These are phyloP conservation scores for Anthophora plumipes DNA, from an alignment of 2,888 invertebrate species.

Conservation along the genomic window DNA sequence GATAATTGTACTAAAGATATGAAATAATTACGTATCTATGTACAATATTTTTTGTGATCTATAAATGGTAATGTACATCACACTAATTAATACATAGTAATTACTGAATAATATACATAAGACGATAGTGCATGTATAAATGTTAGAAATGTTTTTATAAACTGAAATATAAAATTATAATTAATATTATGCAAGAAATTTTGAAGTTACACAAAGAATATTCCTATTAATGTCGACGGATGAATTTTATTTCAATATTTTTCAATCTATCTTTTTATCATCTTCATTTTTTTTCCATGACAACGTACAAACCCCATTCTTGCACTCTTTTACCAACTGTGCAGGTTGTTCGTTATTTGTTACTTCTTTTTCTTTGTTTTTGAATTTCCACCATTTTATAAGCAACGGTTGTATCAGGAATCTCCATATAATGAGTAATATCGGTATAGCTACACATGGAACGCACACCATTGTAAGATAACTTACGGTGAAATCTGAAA, in stretches of 20 bases:
- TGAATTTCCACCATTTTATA: constrained; percentile 93
- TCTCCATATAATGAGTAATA: constrained; percentile 93
- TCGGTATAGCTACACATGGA: constrained; percentile 94
- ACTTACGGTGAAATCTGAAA: constrained; percentile 42
- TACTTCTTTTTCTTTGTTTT: constrained; percentile 87
- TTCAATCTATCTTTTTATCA: constrained; percentile 54
- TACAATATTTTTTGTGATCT: constrained; percentile 11
- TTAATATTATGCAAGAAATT: constrained; percentile 3
- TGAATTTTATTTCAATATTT: constrained; percentile 1
- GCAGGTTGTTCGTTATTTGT: constrained; percentile 72
- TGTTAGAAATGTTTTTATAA: not conserved
- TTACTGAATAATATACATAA: constrained; percentile 4
- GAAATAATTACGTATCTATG: not conserved
- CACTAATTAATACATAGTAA: not conserved
- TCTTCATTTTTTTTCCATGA: constrained; percentile 75
- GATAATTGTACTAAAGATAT: no score
- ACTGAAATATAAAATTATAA: not conserved
- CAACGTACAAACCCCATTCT: constrained; percentile 80
- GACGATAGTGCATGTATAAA: not conserved
- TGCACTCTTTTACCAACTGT: constrained; percentile 80
- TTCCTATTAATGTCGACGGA: not conserved
- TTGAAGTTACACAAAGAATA: not conserved
- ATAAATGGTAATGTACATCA: not conserved
- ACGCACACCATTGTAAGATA: constrained; percentile 90
- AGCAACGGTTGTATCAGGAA: constrained; percentile 93